Base-by-base conservation (phyloP, 37 sponge, comb jelly and placozoan species). In the Diacarnus erythraeanus region DNA sequence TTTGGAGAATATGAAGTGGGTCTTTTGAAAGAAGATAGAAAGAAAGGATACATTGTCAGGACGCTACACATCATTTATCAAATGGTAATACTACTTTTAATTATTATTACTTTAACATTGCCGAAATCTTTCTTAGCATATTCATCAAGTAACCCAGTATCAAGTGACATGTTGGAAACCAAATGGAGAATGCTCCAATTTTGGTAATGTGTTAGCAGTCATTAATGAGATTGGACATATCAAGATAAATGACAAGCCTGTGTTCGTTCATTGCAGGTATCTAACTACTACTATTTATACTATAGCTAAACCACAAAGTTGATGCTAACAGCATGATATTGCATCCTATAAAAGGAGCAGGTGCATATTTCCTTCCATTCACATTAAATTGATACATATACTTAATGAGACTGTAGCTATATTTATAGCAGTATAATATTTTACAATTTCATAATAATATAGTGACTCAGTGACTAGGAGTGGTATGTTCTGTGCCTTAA, bases 181-280 rank as follows among this genome's bases (percentile, higher is more conserved):
- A 15, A 76, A 79, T 39, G 84, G 81, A 42, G 58, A 40, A n/a
- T 77, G 44, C 82, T 77, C 85, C 47, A 80, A 73, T 63, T 60
- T 77, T 25, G 63, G 80, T 6, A 66, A 69, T 57, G 76, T 94
- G 47, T 67, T 85, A 25, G 86, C 77, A 27, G 72, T 91, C 69
- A 85, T 94, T 4, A 77, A 88, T 61, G 68, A 89, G 2, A 27
- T 42, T 42, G 69, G 83, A 4, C 96, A 95, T 71, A 66, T 41
- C 69, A 86, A 68, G 31, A 85, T 74, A 57, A 83, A 88, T 8
- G 86, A 89, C 82, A 82, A 82, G 31, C 91, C 95, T 34, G 73
- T 94, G 36, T 74, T 84, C 25, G 92, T 88, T 38, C 95, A 94
- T 69, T 90, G 92, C 95, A 91, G 92, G 95, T 91, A 47, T 30